Percentiles rank a stretch among this genome's conserved stretches.
Conservation (phyloP, 2,888 invertebrate genomes). For the Eucera pruinosa region DNA sequence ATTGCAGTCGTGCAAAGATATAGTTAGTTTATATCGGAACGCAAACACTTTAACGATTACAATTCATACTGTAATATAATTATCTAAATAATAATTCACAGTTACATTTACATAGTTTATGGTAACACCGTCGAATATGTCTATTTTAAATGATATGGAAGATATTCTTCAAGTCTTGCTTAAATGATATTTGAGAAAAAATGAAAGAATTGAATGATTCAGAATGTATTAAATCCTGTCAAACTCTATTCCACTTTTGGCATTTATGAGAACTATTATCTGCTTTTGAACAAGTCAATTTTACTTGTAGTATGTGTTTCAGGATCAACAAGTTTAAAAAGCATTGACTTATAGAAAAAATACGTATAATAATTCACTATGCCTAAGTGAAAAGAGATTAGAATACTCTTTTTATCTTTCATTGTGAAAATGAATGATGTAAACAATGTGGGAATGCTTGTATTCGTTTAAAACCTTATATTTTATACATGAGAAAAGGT, state of each 20-base stretch:
- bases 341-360: not conserved
- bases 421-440: constrained; percentile 52
- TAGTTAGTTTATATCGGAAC: constrained; percentile 31
- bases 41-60: constrained; percentile 22
- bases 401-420: constrained; percentile 48
- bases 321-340: not conserved
- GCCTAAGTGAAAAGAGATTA: constrained; percentile 3
- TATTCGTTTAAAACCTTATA: constrained; percentile 61
- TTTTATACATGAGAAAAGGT: constrained; percentile 60
- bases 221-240: constrained; percentile 8
- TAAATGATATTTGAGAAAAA: constrained; percentile 1
- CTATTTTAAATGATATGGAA: constrained; percentile 20
- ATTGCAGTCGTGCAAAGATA: constrained; percentile 26
- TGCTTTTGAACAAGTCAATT: constrained; percentile 13
- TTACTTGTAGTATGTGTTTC: constrained; percentile 11
- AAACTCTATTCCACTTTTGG: constrained; percentile 19
- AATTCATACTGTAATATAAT: constrained; percentile 58
- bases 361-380: constrained; percentile 25
- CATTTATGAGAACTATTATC: constrained; percentile 33
- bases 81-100: constrained; percentile 51
- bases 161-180: not conserved
- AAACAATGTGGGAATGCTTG: constrained; percentile 49
- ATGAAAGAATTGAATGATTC: constrained; percentile 14
- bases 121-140: constrained; percentile 19
- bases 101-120: constrained; percentile 46